Evolutionary conservation across 37 sponge, comb jelly and placozoan genomes (phyloP).

Genomic region (Haliclona indistincta): DNA sequence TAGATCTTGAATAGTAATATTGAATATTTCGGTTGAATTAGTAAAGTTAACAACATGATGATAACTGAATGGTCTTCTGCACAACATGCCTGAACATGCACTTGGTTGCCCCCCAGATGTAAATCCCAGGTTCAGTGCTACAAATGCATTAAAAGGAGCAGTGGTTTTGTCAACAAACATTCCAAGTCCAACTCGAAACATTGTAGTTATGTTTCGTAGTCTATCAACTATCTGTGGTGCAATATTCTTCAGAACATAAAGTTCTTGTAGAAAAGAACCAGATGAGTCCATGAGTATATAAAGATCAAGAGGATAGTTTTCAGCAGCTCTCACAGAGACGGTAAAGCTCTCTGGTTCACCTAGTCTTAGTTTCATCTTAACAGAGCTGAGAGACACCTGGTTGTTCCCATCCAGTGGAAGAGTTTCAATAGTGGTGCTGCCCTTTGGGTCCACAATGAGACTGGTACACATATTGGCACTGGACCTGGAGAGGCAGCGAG

Average conservation of each 20-base stretch:
- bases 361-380: no score
- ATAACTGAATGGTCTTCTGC: no score
- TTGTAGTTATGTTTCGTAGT: conserved; percentile 20
- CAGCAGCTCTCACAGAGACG: conserved; percentile 1
- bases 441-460: no score
- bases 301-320: conserved; percentile 48
- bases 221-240: conserved; percentile 12
- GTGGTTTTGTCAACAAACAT: conserved; percentile 47
- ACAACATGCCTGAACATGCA: neutral
- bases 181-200: conserved; percentile 50
- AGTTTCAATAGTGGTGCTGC: no score
- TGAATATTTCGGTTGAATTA: no score
- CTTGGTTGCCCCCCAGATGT: neutral
- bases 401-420: no score
- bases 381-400: no score
- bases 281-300: conserved; percentile 60
- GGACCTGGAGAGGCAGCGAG: no score
- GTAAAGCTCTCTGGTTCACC: conserved; percentile 29
- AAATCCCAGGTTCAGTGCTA: neutral
- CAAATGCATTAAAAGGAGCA: conserved; percentile 17
- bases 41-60: no score
- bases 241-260: conserved; percentile 12
- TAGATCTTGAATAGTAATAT: no score
- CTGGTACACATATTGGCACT: no score
- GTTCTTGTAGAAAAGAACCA: conserved; percentile 18